Conservation (phyloP, 2,888 invertebrate genomes). For the Mactromeris polynyma region DNA sequence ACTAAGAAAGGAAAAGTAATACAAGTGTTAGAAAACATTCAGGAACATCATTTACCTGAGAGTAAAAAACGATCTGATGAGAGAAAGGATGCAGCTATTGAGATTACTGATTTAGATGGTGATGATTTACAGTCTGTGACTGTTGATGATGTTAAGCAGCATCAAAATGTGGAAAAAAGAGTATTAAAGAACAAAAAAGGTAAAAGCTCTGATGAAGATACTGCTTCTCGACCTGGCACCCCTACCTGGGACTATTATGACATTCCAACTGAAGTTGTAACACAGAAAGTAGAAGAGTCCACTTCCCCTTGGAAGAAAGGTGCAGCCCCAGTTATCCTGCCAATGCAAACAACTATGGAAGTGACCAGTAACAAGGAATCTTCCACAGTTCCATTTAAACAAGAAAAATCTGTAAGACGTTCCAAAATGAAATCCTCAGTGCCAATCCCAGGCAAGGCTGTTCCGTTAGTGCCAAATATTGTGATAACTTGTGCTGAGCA, state of each 20-base stretch:
- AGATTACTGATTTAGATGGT: constrained; percentile 47
- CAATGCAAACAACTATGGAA: constrained; percentile 73
- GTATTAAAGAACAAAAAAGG: background rate
- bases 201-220: constrained; percentile 42
- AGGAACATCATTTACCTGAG: constrained; percentile 16
- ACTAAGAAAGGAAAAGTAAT: constrained; percentile 22
- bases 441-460: constrained; percentile 66
- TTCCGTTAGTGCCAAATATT: constrained; percentile 68
- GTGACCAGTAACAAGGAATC: constrained; percentile 37
- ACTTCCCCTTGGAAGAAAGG: constrained; percentile 55
- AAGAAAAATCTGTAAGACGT: constrained; percentile 51
- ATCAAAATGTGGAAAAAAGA: background rate
- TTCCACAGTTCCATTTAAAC: constrained; percentile 27
- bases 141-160: constrained; percentile 10
- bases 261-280: constrained; percentile 67
- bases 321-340: constrained; percentile 70
- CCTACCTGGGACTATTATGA: constrained; percentile 83
- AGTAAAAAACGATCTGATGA: constrained; percentile 4
- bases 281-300: constrained; percentile 33
- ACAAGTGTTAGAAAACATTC: constrained; percentile 36
- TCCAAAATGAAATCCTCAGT: constrained; percentile 53
- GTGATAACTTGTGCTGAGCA: constrained; percentile 55
- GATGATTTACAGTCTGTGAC: constrained; percentile 31
- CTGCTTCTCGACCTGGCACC: constrained; percentile 77
- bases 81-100: constrained; percentile 38